Conservation (phyloP, 2,797 vertebrate species). For the Phylloscopus collybita region DNA sequence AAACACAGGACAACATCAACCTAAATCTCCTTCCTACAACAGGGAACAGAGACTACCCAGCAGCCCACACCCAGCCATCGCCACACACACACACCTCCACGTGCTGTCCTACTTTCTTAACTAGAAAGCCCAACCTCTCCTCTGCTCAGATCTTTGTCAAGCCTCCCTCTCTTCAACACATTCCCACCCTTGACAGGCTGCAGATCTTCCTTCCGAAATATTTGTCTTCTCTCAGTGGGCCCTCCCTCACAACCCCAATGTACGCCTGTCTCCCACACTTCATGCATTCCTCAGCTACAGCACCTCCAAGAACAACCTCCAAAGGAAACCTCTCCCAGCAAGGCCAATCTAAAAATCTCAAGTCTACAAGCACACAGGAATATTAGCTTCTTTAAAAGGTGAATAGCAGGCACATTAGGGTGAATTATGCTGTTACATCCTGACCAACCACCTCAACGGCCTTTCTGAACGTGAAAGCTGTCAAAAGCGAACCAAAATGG, state of each 20-base stretch:
- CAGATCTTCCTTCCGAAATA: not conserved
- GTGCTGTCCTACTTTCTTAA: not conserved
- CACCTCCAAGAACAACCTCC: not conserved
- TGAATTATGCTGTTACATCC: not conserved
- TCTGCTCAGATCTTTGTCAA: not conserved
- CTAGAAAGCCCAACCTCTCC: not conserved
- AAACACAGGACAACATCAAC: not conserved
- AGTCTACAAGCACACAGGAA: not conserved
- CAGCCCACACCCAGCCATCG: not conserved
- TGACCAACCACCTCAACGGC: not conserved
- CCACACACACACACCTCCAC: not conserved
- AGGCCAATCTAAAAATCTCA: not conserved
- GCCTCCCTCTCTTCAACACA: not conserved
- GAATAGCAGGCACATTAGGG: not conserved
- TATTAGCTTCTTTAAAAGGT: not conserved
- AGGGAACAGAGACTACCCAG: not conserved
- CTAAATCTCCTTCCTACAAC: not conserved
- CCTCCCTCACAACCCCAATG: not conserved
- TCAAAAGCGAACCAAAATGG: not conserved
- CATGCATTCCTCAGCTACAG: not conserved
- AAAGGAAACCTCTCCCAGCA: not conserved
- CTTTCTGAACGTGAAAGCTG: not conserved
- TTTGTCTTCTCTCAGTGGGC: not conserved
- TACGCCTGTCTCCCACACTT: not conserved
- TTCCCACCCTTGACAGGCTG: not conserved